phyloP scores from a whole-genome alignment of 2,888 invertebrate species.

The Cyaniris semiargus region DNA sequence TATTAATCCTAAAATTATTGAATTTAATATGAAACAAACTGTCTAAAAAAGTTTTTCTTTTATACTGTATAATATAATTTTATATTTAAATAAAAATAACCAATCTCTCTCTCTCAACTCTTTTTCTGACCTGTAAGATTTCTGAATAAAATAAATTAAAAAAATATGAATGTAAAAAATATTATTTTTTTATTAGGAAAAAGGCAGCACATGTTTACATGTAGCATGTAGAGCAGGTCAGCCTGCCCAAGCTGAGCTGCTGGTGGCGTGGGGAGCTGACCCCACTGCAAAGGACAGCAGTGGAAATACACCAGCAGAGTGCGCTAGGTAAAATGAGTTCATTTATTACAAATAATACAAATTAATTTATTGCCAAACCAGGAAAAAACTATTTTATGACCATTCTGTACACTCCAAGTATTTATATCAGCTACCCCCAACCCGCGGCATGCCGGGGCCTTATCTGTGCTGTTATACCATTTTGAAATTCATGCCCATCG shows the following conservation, averaged over 20 bases:
- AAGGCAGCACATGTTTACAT: constrained; percentile 94
- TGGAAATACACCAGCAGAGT: constrained; percentile 86
- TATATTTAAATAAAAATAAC: no score
- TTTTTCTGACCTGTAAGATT: no score
- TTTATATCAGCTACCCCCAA: no score
- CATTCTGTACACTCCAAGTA: no score
- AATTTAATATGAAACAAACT: not conserved
- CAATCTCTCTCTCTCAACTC: no score
- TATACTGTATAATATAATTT: no score
- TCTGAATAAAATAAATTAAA: not conserved
- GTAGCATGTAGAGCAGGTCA: constrained; percentile 97
- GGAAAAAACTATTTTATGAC: no score
- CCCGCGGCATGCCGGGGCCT: no score
- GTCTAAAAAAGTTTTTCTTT: not conserved
- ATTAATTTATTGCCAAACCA: no score
- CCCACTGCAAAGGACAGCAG: constrained; percentile 89
- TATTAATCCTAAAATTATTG: not conserved
- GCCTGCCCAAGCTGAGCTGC: constrained; percentile 93
- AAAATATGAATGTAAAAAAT: not conserved
- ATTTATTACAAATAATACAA: not conserved
- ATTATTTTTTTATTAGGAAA: constrained; percentile 82
- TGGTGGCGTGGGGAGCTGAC: constrained; percentile 96
- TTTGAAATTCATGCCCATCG: no score
- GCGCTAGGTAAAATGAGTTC: constrained; percentile 79
- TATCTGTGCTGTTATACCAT: no score